Percentiles rank a stretch among this genome's conserved stretches.
Conservation (phyloP, 2,113 vertebrate genomes). For the Nansenia antarctica region DNA sequence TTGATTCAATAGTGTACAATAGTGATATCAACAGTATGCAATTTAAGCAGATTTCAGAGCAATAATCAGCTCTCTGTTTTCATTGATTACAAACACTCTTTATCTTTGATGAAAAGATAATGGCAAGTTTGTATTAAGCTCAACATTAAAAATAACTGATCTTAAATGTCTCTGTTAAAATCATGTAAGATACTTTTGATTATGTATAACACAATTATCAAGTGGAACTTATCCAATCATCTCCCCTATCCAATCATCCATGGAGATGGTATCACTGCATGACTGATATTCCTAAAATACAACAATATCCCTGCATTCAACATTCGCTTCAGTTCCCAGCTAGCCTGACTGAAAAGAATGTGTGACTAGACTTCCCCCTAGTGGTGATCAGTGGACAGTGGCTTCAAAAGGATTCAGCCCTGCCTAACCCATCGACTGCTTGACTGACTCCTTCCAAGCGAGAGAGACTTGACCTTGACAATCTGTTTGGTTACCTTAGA, state of each 20-base stretch:
- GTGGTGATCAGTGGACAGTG: slow-evolving; percentile 32
- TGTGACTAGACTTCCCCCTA: slow-evolving; percentile 65
- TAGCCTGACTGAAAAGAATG: background rate
- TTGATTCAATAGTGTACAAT: slow-evolving; percentile 26
- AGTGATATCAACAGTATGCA: too few species aligned
- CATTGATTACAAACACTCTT: too few species aligned
- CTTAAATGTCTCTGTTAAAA: too few species aligned
- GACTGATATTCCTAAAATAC: background rate
- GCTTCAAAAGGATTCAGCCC: background rate
- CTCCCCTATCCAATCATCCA: slow-evolving; percentile 6
- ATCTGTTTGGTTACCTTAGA: background rate
- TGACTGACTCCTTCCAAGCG: background rate
- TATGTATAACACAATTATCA: too few species aligned
- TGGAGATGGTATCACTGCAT: background rate
- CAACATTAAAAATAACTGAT: too few species aligned
- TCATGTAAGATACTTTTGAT: too few species aligned
- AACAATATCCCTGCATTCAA: too few species aligned
- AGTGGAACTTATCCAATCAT: slow-evolving; percentile 8
- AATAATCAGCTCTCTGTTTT: too few species aligned
- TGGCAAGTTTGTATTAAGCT: too few species aligned
- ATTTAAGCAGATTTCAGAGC: too few species aligned
- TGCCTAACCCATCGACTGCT: background rate
- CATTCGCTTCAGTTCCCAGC: background rate
- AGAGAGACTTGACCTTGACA: background rate
- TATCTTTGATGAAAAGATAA: too few species aligned